These are phyloP conservation scores for Ametastegia equiseti DNA, from an alignment of 2,888 invertebrate species.

Conservation along the genomic window DNA sequence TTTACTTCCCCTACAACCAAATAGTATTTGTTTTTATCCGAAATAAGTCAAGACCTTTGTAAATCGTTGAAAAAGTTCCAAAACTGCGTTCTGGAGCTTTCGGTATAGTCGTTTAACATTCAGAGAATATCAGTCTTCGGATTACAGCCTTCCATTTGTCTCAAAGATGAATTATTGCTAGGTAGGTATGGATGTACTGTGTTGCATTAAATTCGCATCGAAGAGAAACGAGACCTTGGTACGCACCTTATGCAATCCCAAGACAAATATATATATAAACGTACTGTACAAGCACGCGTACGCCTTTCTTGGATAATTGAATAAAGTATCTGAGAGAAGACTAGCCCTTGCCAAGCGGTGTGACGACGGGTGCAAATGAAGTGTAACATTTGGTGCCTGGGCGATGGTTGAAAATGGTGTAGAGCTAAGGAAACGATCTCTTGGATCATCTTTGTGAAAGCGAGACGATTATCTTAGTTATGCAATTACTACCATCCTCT, in stretches of 20 bases:
- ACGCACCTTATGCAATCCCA: neutral
- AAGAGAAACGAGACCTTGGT: neutral
- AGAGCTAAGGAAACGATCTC: constrained; percentile 29
- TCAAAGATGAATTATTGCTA: neutral
- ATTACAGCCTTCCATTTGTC: too few species aligned
- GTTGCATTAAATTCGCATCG: neutral
- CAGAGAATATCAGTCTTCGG: too few species aligned
- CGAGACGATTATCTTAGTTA: constrained; percentile 55
- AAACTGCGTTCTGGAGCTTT: too few species aligned
- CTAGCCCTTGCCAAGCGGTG: neutral
- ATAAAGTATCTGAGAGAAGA: neutral
- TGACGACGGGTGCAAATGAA: neutral
- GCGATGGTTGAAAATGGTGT: neutral
- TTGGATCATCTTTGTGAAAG: constrained; percentile 52
- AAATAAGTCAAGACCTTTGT: neutral
- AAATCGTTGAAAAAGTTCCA: too few species aligned
- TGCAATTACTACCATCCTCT: constrained; percentile 52
- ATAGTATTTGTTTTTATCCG: neutral
- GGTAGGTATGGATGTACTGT: neutral
- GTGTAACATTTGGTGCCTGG: constrained; percentile 3
- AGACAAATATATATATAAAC: too few species aligned
- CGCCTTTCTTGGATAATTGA: too few species aligned
- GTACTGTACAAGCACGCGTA: too few species aligned
- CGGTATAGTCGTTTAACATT: too few species aligned
- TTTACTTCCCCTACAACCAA: neutral